Conservation (phyloP, 2,888 invertebrate genomes). For the Lithophane leautieri region DNA sequence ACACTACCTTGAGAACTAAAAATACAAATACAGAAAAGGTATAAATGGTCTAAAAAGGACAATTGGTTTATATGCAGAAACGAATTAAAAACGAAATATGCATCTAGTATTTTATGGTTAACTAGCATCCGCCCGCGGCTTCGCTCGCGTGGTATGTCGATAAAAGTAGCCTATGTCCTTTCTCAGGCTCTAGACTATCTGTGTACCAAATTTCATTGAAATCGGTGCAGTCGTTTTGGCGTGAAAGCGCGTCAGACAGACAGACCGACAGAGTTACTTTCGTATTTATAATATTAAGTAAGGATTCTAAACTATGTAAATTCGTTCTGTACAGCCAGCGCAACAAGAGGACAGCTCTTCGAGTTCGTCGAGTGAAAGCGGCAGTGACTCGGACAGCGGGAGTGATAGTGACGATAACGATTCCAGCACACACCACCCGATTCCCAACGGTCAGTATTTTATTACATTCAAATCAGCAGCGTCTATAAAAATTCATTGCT, state of each 20-base stretch:
- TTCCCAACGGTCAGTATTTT: slow-evolving; percentile 76
- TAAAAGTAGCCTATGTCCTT: no score
- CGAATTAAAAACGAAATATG: neutral
- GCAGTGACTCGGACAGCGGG: slow-evolving; percentile 84
- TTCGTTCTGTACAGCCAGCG: slow-evolving; percentile 54
- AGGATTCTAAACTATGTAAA: neutral
- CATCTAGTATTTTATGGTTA: neutral
- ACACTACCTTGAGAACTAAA: neutral
- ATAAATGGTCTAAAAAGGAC: neutral
- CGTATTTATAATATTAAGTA: no score
- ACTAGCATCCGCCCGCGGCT: no score
- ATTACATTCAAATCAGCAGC: neutral
- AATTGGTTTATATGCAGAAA: neutral
- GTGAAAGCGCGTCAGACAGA: no score
- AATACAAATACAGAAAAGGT: neutral
- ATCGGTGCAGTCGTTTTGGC: no score
- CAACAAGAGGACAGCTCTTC: slow-evolving; percentile 86
- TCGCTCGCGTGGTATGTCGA: no score
- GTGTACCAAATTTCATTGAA: no score
- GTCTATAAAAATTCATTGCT: neutral
- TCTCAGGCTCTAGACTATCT: no score
- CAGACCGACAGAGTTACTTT: no score
- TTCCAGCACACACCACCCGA: slow-evolving; percentile 71
- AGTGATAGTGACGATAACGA: slow-evolving; percentile 84
- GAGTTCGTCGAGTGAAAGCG: slow-evolving; percentile 87